A percentile compares a stretch with the other conserved stretches of the same genome.
phyloP scores from a whole-genome alignment of 2,113 vertebrate species.

The Hipposideros armiger region DNA sequence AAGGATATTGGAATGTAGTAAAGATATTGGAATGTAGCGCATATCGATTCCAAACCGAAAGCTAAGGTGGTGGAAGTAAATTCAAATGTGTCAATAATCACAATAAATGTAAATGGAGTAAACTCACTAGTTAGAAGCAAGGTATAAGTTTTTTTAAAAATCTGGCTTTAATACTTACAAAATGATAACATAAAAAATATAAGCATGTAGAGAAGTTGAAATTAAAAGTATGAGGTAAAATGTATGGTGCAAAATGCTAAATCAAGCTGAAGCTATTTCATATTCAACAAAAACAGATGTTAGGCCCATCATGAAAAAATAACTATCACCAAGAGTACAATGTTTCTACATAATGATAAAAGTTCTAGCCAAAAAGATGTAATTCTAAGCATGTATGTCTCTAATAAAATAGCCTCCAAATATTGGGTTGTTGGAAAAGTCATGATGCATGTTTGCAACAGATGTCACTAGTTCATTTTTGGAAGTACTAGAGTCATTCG shows the following conservation, averaged over 20 bases:
- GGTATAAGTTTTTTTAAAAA: background rate
- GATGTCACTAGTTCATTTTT: too few relatives aligned
- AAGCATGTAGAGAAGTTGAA: background rate
- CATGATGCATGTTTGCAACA: too few relatives aligned
- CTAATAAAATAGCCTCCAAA: background rate
- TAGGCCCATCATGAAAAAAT: background rate
- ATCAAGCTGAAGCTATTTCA: background rate
- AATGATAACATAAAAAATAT: background rate
- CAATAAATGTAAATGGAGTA: background rate
- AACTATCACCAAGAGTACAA: background rate
- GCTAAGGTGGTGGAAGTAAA: background rate
- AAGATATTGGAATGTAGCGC: background rate
- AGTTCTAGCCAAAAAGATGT: background rate
- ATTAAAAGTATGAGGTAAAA: background rate
- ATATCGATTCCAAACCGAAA: constrained; percentile 6
- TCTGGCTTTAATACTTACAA: background rate
- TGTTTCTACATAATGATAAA: constrained; percentile 1
- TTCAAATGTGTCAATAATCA: background rate
- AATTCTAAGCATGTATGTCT: background rate
- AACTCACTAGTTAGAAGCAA: constrained; percentile 3
- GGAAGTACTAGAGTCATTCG: too few relatives aligned
- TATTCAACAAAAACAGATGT: background rate
- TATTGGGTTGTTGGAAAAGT: too few relatives aligned
- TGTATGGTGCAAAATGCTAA: background rate
- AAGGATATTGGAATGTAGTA: background rate